phyloP scores from a whole-genome alignment of 2,888 invertebrate genomes.

The Hemithea aestivaria region DNA sequence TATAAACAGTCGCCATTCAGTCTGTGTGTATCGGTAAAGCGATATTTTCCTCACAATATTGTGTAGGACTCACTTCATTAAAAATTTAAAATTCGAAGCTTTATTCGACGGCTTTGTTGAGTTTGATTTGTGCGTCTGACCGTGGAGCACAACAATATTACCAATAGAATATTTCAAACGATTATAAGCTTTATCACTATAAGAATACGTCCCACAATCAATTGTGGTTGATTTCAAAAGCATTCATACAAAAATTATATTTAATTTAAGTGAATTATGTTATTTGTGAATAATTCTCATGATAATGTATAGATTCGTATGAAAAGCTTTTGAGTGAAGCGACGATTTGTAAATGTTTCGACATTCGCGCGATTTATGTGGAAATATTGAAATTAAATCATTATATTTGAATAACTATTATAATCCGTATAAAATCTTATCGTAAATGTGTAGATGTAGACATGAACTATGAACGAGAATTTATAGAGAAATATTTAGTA shows the following conservation, averaged over 20 bases:
- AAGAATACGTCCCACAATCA: slow-evolving; percentile 31
- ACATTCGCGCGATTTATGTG: slow-evolving; percentile 16
- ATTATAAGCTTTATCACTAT: slow-evolving; percentile 37
- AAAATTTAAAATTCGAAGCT: slow-evolving; percentile 66
- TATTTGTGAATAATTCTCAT: slow-evolving; percentile 46
- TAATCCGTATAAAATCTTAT: neutral
- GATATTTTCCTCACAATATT: slow-evolving; percentile 67
- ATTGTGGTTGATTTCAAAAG: slow-evolving; percentile 20
- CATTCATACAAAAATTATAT: slow-evolving; percentile 45
- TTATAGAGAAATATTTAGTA: too few species aligned
- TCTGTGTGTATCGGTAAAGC: slow-evolving; percentile 43
- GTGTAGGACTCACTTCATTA: slow-evolving; percentile 69
- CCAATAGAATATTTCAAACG: slow-evolving; percentile 30
- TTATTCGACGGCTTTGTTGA: slow-evolving; percentile 65
- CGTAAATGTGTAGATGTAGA: too few species aligned
- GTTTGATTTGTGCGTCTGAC: slow-evolving; percentile 67
- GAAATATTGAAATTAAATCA: too few species aligned
- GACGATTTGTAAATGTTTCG: slow-evolving; percentile 52
- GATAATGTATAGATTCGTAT: slow-evolving; percentile 34
- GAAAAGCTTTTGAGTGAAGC: slow-evolving; percentile 33
- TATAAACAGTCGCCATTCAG: slow-evolving; percentile 12
- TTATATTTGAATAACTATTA: slow-evolving; percentile 2
- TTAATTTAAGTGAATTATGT: slow-evolving; percentile 54
- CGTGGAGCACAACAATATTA: slow-evolving; percentile 53
- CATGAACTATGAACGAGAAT: too few species aligned